Conservation (phyloP, 2,888 invertebrate genomes). For the Epicampocera succincta region DNA sequence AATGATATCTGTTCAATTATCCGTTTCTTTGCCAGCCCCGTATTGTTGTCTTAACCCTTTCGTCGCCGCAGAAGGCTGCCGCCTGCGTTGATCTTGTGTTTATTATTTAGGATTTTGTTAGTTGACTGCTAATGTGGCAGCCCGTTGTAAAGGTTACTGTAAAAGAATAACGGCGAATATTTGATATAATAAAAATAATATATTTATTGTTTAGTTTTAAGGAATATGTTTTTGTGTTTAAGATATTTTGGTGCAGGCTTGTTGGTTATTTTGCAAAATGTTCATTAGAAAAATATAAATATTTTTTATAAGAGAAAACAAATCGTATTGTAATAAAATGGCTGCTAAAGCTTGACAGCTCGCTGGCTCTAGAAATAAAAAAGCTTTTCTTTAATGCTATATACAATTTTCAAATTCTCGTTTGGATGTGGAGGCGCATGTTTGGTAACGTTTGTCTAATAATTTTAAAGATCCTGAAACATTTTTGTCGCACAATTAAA, state of each 20-base stretch:
- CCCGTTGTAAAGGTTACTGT: conserved; percentile 79
- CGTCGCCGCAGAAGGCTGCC: background rate
- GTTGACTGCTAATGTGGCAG: conserved; percentile 77
- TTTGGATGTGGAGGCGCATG: background rate
- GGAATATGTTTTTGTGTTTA: background rate
- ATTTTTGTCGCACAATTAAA: no score
- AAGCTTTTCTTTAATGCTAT: conserved; percentile 22
- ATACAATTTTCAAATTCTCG: background rate
- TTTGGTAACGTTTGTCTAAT: background rate
- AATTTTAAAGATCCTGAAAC: conserved; percentile 27
- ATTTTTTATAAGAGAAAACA: conserved; percentile 17
- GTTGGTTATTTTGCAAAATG: conserved; percentile 42
- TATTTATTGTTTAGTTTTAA: no score
- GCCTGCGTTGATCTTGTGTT: conserved; percentile 31
- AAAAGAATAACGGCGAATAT: conserved; percentile 63
- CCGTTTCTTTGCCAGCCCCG: conserved; percentile 12
- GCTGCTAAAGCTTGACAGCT: conserved; percentile 45
- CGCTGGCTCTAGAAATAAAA: conserved; percentile 31
- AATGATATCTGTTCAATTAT: conserved; percentile 57
- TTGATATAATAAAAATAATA: background rate
- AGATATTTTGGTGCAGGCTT: conserved; percentile 28
- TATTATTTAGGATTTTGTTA: conserved; percentile 36
- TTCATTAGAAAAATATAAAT: conserved; percentile 64
- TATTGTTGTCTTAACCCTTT: conserved; percentile 4
- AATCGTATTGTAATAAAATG: conserved; percentile 50